A percentile compares a stretch with the other conserved stretches of the same genome.
Evolutionary conservation across 1,140 invertebrate species (phyloP).

Genomic region (Batillaria attramentaria): DNA sequence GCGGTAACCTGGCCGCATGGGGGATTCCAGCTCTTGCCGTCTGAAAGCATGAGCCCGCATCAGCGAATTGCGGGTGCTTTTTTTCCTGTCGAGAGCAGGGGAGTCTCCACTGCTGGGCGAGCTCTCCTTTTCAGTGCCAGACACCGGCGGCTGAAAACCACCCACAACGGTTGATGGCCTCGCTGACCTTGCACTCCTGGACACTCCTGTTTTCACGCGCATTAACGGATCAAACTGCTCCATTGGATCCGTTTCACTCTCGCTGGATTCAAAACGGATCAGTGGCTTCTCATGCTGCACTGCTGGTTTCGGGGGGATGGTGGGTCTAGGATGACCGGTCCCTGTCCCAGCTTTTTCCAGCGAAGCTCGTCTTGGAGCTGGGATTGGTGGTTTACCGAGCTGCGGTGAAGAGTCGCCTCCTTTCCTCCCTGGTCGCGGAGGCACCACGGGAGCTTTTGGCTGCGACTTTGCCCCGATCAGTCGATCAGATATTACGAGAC

Average conservation of each 20-base stretch:
- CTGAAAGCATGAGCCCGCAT: conserved; percentile 16
- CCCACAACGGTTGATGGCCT: no score
- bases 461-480: neutral
- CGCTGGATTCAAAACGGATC: conserved; percentile 27
- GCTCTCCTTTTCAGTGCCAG: no score
- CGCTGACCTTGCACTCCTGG: no score
- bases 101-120: no score
- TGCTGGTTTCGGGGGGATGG: neutral
- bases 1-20: neutral
- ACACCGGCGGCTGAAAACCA: neutral
- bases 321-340: neutral
- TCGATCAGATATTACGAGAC: neutral
- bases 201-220: neutral
- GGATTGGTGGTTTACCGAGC: neutral
- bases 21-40: neutral
- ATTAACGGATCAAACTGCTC: conserved; percentile 27
- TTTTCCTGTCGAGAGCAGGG: neutral
- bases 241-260: conserved; percentile 18
- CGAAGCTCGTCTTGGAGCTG: conserved; percentile 5
- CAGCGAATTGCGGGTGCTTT: conserved; percentile 21
- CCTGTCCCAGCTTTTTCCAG: neutral
- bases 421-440: neutral
- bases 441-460: neutral
- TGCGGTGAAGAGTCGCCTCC: neutral
- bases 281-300: conserved; percentile 1